Evolutionary conservation across 2,797 vertebrate genomes (phyloP).

Genomic region (Falco novaeseelandiae): DNA sequence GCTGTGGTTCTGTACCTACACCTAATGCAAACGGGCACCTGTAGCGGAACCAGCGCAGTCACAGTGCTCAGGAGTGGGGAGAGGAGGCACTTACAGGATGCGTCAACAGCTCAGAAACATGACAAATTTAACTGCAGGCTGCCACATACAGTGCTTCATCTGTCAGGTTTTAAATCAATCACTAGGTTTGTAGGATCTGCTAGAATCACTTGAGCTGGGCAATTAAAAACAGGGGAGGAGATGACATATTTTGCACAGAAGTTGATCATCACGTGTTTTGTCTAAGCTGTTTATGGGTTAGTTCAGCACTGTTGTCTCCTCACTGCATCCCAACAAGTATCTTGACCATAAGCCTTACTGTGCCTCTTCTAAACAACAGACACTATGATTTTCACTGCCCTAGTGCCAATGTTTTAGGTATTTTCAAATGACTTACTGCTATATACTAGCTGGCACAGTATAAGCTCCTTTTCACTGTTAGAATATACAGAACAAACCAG

Average conservation of each 20-base stretch:
- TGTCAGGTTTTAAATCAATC: not conserved
- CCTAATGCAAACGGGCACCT: not conserved
- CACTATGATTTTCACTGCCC: not conserved
- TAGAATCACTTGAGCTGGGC: not conserved
- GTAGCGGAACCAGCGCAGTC: not conserved
- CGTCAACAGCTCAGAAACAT: not conserved
- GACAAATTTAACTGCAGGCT: not conserved
- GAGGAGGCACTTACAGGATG: not conserved
- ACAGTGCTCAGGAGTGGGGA: fast-evolving
- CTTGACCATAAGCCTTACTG: not conserved
- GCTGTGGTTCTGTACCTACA: not conserved
- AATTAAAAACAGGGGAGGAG: not conserved
- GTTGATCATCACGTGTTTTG: not conserved
- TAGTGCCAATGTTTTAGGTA: too few species aligned
- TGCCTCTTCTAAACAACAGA: not conserved
- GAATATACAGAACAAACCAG: not conserved
- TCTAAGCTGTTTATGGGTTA: not conserved
- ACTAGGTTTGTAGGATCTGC: not conserved
- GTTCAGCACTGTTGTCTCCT: not conserved
- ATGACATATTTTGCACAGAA: not conserved
- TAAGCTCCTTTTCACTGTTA: not conserved
- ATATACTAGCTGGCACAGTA: fast-evolving
- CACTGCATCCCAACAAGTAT: not conserved
- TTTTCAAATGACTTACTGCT: not conserved
- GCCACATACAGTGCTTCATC: not conserved